phyloP scores from a whole-genome alignment of 2,888 invertebrate species.

The Cyaniris semiargus region DNA sequence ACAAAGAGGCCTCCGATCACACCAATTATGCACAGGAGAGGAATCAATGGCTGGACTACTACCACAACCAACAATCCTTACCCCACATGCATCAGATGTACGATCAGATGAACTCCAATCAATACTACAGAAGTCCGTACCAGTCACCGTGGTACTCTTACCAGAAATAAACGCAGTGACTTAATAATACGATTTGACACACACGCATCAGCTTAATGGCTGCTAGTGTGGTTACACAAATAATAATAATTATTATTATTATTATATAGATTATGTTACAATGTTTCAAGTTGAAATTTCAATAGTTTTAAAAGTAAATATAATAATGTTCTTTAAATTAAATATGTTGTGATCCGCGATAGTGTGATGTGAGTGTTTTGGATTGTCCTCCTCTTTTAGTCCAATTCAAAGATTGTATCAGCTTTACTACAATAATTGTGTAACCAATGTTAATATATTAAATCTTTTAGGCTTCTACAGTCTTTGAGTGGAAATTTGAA shows the following conservation, averaged over 20 bases:
- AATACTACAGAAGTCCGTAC: conserved; percentile 64
- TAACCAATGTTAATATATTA: background rate
- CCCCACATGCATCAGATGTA: conserved; percentile 52
- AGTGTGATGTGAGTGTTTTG: conserved; percentile 16
- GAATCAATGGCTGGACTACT: conserved; percentile 54
- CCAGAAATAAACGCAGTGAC: conserved; percentile 52
- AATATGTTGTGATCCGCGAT: conserved; percentile 24
- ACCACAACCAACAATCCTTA: conserved; percentile 45
- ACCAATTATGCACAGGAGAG: conserved; percentile 40
- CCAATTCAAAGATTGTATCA: background rate
- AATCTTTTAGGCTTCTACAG: background rate
- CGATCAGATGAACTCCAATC: conserved; percentile 53
- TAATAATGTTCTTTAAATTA: conserved; percentile 23
- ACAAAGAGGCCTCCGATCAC: conserved; percentile 37
- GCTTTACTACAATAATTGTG: background rate
- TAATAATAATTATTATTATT: too few species aligned
- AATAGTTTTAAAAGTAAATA: conserved; percentile 12
- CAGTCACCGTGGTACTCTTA: conserved; percentile 66
- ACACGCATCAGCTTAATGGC: too few species aligned
- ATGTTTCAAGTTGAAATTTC: conserved; percentile 16
- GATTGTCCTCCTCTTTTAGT: background rate
- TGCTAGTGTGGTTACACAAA: too few species aligned
- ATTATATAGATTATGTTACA: conserved; percentile 26
- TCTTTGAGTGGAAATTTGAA: background rate
- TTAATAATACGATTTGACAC: too few species aligned